Evolutionary conservation across 2,113 vertebrate genomes (phyloP).

Genomic region (Tinamus guttatus): DNA sequence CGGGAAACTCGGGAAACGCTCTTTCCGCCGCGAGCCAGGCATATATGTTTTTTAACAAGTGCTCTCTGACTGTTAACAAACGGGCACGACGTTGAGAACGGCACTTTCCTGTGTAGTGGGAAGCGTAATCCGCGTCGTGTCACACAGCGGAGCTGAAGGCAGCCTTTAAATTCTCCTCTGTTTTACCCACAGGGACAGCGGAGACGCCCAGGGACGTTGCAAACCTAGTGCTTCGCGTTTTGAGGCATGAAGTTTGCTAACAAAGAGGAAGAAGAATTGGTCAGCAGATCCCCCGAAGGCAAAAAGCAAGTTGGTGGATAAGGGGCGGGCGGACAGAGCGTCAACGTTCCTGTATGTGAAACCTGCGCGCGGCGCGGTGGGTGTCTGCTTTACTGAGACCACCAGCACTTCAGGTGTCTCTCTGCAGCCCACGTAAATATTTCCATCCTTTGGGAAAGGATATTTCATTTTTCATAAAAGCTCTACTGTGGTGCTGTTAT

Average conservation of each 20-base stretch:
- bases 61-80: conserved; percentile 10
- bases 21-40: too few relatives aligned
- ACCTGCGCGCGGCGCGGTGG: not conserved
- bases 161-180: not conserved
- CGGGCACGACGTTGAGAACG: not conserved
- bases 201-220: not conserved
- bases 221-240: not conserved
- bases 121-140: conserved; percentile 2
- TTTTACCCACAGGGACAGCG: not conserved
- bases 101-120: not conserved
- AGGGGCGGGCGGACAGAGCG: not conserved
- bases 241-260: not conserved
- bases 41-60: not conserved
- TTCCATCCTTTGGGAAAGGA: conserved; percentile 44
- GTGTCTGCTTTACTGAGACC: not conserved
- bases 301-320: not conserved
- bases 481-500: conserved; percentile 52
- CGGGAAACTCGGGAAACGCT: too few relatives aligned
- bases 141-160: not conserved
- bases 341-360: not conserved
- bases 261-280: not conserved
- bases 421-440: conserved; percentile 44
- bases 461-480: conserved; percentile 58
- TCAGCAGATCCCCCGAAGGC: not conserved
- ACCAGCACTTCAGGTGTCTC: conserved; percentile 36